Evolutionary conservation across 2,113 vertebrate genomes (phyloP), one percentile per base, ranked within the genome.

Genomic region (Nipponia nippon): DNA sequence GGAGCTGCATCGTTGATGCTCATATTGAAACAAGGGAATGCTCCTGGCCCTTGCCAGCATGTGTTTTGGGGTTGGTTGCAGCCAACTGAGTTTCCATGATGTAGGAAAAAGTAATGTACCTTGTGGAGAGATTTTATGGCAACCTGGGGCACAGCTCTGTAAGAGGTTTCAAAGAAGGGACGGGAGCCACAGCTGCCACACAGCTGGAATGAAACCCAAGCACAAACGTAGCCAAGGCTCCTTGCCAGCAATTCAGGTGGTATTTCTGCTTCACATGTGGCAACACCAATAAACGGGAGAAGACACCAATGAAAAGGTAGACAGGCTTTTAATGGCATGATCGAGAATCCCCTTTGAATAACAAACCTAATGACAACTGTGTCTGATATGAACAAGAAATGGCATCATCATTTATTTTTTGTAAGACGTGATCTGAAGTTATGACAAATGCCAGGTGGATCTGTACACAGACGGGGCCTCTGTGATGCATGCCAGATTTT

Each of bases 291-390:
- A 95, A 97, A 94, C 0, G 7, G 91, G 84, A 98, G 93, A 95
- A 96, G 90, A 98, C 94, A 93, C 86, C 83, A 91, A 75, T 93
- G 88, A 97, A 98, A 98, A 98, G 97, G 97, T 98, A 97, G 97
- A 97, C 97, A 97, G 98, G 98, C 97, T 98, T 98, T 98, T 98
- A 98, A 98, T 98, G 97, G 97, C 98, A 98, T 97, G 96, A 98
- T 98, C 97, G 83, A 98, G 98, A 98, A 97, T 98, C 98, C 98
- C 97, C 97, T 97, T 96, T 85, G 52, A 81, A 97, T 96, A 98
- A 97, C 96, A 98, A 61, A 98, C 62, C 97, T 97, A 97, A 96
- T 94, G 98, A 98, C 97, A 95, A 94, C 91, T 89, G 97, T 97
- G 97, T 97, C 93, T 92, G 97, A 53, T 94, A 95, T 77, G 96